Percentiles rank a stretch among this genome's conserved stretches.
Conservation (phyloP, 2,797 vertebrate species). For the Brotula barbata region DNA sequence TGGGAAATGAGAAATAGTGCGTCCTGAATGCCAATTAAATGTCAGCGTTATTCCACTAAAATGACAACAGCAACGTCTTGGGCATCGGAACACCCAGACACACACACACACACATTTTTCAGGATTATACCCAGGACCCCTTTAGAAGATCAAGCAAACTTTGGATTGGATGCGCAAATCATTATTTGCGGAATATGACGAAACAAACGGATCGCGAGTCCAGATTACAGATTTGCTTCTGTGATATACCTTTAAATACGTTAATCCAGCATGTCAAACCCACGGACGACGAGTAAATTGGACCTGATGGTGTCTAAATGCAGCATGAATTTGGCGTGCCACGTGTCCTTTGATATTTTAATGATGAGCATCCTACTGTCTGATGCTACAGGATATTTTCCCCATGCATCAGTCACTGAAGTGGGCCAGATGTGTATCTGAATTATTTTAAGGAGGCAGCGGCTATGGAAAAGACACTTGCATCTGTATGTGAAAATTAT, state of each 20-base stretch:
- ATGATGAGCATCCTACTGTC: no score
- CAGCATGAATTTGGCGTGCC: constrained; percentile 2
- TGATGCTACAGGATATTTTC: no score
- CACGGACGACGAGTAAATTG: constrained; percentile 4
- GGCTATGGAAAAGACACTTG: no score
- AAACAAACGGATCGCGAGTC: no score
- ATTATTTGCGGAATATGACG: constrained; percentile 48
- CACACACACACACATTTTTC: no score
- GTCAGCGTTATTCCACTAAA: constrained; percentile 34
- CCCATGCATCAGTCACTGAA: no score
- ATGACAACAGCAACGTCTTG: constrained; percentile 20
- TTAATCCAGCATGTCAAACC: neutral
- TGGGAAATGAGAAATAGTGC: constrained; percentile 47
- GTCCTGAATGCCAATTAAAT: constrained; percentile 64
- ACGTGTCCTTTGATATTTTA: no score
- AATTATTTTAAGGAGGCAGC: no score
- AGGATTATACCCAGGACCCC: constrained; percentile 24
- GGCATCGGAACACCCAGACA: no score
- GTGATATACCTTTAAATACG: no score
- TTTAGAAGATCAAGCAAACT: constrained; percentile 50
- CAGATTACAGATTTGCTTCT: constrained; percentile 19
- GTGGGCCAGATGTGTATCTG: no score
- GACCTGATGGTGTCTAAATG: constrained; percentile 10
- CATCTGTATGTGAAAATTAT: no score
- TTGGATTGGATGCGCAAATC: constrained; percentile 52